Evolutionary conservation across 2,888 invertebrate genomes (phyloP).

Genomic region (Cyrtodaria siliqua): DNA sequence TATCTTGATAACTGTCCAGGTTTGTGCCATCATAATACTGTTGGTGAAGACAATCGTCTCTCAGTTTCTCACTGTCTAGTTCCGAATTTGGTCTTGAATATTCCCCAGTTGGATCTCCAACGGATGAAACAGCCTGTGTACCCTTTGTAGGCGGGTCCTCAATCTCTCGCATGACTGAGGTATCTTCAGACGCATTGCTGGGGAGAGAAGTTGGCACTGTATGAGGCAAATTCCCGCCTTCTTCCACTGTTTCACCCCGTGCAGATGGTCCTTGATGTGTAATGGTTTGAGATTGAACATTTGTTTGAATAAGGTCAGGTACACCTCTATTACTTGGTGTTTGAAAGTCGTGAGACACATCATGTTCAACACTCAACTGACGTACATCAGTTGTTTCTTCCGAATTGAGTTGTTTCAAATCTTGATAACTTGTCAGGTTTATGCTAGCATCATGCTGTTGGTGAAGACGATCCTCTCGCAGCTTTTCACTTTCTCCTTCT

Average conservation of each 20-base stretch:
- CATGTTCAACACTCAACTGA: no score
- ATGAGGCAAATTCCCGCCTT: no score
- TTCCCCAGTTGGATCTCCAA: background rate
- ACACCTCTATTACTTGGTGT: no score
- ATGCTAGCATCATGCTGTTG: background rate
- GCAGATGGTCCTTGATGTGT: no score
- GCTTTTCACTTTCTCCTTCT: conserved; percentile 15
- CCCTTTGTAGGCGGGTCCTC: background rate
- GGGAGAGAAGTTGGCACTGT: no score
- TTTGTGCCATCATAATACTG: background rate
- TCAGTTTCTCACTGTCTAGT: conserved; percentile 8
- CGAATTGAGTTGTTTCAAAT: background rate
- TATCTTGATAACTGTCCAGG: conserved; percentile 7
- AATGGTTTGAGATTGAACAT: no score
- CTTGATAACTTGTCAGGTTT: conserved; percentile 8
- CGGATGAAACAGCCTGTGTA: conserved; percentile 8
- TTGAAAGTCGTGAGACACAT: no score
- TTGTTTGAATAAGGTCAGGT: no score
- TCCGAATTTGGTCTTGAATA: conserved; percentile 13
- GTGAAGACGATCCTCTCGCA: conserved; percentile 10
- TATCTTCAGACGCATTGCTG: no score
- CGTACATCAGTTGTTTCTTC: no score
- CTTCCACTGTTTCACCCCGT: no score
- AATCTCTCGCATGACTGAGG: no score
- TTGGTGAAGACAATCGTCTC: conserved; percentile 16